phyloP scores from a whole-genome alignment of 2,888 invertebrate genomes.

The Subacronicta megacephala region DNA sequence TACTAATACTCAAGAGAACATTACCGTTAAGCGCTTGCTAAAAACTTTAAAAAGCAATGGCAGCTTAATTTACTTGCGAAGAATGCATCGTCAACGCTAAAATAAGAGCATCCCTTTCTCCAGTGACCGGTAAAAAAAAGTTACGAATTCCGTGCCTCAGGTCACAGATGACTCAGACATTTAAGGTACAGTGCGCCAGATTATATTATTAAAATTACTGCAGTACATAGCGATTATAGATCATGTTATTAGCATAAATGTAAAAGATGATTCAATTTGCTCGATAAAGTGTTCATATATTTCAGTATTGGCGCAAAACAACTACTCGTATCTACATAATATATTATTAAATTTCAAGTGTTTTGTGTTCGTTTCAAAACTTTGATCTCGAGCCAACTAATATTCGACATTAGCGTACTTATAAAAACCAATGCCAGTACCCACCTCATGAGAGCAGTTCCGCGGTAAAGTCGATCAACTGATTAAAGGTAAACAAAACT shows the following conservation, averaged over 20 bases:
- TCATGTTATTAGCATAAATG: constrained; percentile 23
- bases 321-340: too few relatives aligned
- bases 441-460: constrained; percentile 57
- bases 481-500: constrained; percentile 51
- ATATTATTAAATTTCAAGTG: constrained; percentile 54
- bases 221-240: constrained; percentile 28
- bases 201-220: constrained; percentile 23
- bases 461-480: constrained; percentile 42
- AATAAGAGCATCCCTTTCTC: constrained; percentile 46
- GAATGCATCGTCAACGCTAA: constrained; percentile 18
- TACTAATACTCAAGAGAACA: background rate
- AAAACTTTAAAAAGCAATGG: constrained; percentile 10
- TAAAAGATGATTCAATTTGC: constrained; percentile 40
- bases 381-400: constrained; percentile 65
- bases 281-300: constrained; percentile 38
- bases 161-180: constrained; percentile 50
- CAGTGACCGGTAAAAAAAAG: constrained; percentile 45
- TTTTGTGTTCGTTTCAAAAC: constrained; percentile 55
- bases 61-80: constrained; percentile 25
- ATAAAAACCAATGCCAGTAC: constrained; percentile 52
- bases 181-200: constrained; percentile 29
- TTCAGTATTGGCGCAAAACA: constrained; percentile 45
- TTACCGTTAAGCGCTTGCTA: background rate
- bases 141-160: constrained; percentile 44
- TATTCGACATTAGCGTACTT: constrained; percentile 31